Evolutionary conservation across 2,797 vertebrate genomes (phyloP).

Genomic region (Lindbergichthys nudifrons): DNA sequence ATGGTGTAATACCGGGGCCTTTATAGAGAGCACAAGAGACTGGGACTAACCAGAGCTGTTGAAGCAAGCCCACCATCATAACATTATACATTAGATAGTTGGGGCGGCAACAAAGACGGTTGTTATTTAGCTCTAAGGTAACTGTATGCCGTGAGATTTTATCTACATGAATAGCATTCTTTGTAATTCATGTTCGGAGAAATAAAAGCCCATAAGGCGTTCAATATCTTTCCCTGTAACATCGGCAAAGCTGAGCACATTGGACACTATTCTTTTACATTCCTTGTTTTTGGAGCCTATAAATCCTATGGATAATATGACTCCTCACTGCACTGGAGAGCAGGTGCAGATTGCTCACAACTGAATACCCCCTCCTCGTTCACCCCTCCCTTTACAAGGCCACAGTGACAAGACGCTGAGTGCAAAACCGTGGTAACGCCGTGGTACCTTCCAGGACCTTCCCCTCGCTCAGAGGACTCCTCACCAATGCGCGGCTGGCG

Average conservation of each 20-base stretch:
- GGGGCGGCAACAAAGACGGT: neutral
- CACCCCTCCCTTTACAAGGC: no score
- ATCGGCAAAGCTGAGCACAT: neutral
- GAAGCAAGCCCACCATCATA: conserved; percentile 15
- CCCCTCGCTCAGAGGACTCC: no score
- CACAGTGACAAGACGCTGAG: no score
- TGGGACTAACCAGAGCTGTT: conserved; percentile 2
- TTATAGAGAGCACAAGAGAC: conserved; percentile 1
- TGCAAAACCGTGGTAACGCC: no score
- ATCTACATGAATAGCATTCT: conserved; percentile 5
- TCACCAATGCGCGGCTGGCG: no score
- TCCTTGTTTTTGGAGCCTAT: neutral
- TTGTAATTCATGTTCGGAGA: conserved; percentile 7
- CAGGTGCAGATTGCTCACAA: no score
- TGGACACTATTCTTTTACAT: neutral
- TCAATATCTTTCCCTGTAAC: neutral
- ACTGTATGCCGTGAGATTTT: neutral
- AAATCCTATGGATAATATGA: neutral
- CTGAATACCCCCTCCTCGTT: no score
- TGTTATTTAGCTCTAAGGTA: neutral
- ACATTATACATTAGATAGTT: conserved; percentile 4
- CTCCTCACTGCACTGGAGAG: neutral
- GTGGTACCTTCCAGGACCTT: no score
- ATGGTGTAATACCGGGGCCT: neutral
- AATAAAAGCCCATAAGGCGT: neutral